Evolutionary conservation across 2,113 vertebrate species (phyloP).

Genomic region (Clarias gariepinus): DNA sequence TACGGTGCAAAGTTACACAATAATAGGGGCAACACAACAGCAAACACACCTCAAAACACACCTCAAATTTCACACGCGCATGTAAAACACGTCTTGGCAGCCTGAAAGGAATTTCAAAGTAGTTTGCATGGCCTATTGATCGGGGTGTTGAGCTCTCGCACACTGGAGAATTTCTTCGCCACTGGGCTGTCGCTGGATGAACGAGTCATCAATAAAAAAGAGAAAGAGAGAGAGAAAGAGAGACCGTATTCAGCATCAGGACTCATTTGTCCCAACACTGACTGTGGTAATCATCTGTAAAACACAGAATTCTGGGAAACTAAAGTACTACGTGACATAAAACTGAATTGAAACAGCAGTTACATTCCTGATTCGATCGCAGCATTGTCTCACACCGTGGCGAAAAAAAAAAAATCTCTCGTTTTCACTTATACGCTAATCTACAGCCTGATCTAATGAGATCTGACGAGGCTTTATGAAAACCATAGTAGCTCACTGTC

Average conservation of each 20-base stretch:
- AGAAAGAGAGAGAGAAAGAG: background rate
- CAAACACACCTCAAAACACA: background rate
- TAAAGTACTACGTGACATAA: background rate
- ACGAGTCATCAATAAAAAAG: background rate
- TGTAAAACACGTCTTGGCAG: background rate
- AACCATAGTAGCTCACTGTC: slow-evolving; percentile 12
- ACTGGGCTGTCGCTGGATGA: background rate
- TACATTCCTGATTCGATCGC: slow-evolving; percentile 18
- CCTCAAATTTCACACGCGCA: background rate
- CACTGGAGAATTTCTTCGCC: background rate
- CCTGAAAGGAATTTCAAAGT: slow-evolving; percentile 16
- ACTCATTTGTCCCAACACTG: background rate
- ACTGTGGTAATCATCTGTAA: background rate
- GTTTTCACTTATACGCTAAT: background rate
- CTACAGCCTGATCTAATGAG: slow-evolving; percentile 5
- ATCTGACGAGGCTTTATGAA: slow-evolving; percentile 13
- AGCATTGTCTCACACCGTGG: too few relatives aligned
- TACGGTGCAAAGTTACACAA: background rate
- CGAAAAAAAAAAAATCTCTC: background rate
- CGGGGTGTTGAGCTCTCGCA: background rate
- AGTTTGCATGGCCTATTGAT: slow-evolving; percentile 13
- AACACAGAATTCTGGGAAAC: too few relatives aligned
- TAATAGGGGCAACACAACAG: background rate
- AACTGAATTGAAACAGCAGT: background rate
- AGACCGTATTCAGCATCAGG: background rate